Evolutionary conservation across 2,113 vertebrate species (phyloP), one percentile per base, ranked within the genome.

Genomic region (Xenotilapia flavipinnis): DNA sequence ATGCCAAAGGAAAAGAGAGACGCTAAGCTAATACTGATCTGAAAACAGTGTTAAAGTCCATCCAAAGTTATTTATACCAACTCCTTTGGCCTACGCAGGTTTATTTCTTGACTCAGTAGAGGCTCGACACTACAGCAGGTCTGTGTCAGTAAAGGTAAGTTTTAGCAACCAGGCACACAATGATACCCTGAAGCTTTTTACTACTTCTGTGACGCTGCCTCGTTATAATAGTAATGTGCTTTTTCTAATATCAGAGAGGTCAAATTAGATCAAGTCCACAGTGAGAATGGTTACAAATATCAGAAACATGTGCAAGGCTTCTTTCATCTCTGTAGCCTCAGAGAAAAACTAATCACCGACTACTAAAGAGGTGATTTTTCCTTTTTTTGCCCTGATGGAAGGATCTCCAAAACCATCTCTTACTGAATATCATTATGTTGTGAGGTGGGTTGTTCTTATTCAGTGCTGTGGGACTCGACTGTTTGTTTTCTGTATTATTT

Each of bases 1-100:
- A 94, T 91, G 93, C 93, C 94, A 94, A 95, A 95, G 95, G 90
- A 94, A 93, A 86, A 91, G 85, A 75, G 54, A 60, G 70, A 85
- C 49, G 80, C 79, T 73, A 12, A 84, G 85, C 86, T 40, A 42
- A 51, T 77, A 75, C 79, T 73, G 53, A 60, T 77, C 84, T 80
- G 31, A 77, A 49, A 80, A 33, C 2, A 11, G 83, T 38, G 86
- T 87, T 83, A 13, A 40, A 14, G 40, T 82, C 79, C 77, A 90
- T 89, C 91, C 91, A 88, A 90, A 93, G 90, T 4, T 68, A 86
- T 86, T 89, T 90, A 85, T 83, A 33, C 82, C 26, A 60, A 81
- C 84, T 82, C 86, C 86, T 90, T 60, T 86, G 86, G 88, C 28
- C 17, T 81, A 5, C 36, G 5, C 79, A 42, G 21, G 75, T 68